These are phyloP conservation scores for Gambusia affinis DNA, from an alignment of 2,113 vertebrate genomes.

Conservation along the genomic window DNA sequence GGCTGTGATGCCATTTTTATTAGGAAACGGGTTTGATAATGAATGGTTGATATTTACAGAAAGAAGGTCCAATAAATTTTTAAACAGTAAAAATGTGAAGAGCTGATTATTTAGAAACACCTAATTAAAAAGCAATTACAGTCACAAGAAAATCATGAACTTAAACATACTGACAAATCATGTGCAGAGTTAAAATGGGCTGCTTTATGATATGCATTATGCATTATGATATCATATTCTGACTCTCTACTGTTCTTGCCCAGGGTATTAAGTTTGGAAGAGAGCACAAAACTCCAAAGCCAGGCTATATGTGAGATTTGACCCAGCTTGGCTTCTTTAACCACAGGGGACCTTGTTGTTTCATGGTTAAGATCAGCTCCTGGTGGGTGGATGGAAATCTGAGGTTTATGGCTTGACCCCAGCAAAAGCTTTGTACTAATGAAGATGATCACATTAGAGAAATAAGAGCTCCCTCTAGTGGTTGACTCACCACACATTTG, in stretches of 20 bases:
- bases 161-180: slow-evolving; percentile 20
- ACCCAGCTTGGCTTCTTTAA: slow-evolving; percentile 20
- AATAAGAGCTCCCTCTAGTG: slow-evolving; percentile 72
- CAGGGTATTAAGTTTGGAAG: slow-evolving; percentile 8
- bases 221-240: background rate
- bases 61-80: background rate
- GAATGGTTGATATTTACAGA: background rate
- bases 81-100: background rate
- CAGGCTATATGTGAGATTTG: background rate
- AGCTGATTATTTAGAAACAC: background rate
- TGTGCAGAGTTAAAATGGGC: slow-evolving; percentile 1
- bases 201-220: background rate
- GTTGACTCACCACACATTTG: background rate
- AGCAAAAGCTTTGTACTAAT: slow-evolving; percentile 12
- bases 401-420: slow-evolving; percentile 22
- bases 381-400: slow-evolving; percentile 8
- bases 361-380: slow-evolving; percentile 21
- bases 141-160: background rate
- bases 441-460: slow-evolving; percentile 36
- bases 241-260: background rate
- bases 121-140: background rate
- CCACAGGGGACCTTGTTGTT: slow-evolving; percentile 17
- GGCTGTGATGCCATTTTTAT: background rate
- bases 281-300: slow-evolving; percentile 18
- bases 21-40: background rate